Evolutionary conservation across 2,113 vertebrate genomes (phyloP).

Genomic region (Pleuronectes platessa): DNA sequence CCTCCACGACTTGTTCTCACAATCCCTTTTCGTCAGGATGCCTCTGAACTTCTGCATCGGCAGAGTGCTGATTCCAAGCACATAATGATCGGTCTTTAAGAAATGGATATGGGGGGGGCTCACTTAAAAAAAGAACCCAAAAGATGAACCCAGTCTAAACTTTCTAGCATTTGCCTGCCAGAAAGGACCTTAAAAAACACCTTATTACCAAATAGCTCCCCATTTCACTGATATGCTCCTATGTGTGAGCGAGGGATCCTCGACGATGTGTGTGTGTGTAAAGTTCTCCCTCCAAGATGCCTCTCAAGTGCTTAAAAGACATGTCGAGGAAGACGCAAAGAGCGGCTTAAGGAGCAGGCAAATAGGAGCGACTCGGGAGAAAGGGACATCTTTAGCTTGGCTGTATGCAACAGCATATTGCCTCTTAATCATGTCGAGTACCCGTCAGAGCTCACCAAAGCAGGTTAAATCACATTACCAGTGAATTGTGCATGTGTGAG

Average conservation of each 20-base stretch:
- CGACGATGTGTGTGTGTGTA: conserved; percentile 53
- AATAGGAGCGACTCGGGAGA: conserved; percentile 68
- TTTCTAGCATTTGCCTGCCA: conserved; percentile 65
- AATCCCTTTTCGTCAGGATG: conserved; percentile 47
- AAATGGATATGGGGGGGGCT: conserved; percentile 21
- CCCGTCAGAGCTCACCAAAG: conserved; percentile 81
- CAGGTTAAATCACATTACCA: conserved; percentile 85
- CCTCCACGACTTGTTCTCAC: conserved; percentile 36
- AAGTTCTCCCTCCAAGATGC: conserved; percentile 61
- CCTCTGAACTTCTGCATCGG: conserved; percentile 60
- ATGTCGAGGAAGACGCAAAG: conserved; percentile 78
- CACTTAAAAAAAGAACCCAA: conserved; percentile 48
- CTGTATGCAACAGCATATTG: conserved; percentile 72
- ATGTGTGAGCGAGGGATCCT: conserved; percentile 69
- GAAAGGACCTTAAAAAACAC: conserved; percentile 71
- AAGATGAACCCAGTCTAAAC: conserved; percentile 72
- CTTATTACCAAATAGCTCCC: conserved; percentile 66
- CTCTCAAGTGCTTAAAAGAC: conserved; percentile 82
- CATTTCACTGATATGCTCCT: conserved; percentile 73
- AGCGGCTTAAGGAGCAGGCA: conserved; percentile 79
- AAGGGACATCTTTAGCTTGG: conserved; percentile 79
- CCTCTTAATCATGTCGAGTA: conserved; percentile 82
- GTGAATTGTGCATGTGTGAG: conserved; percentile 71
- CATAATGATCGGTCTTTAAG: conserved; percentile 70
- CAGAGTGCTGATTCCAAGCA: conserved; percentile 64